These are phyloP conservation scores for Acridotheres tristis DNA, from an alignment of 2,797 vertebrate genomes.

Conservation along the genomic window DNA sequence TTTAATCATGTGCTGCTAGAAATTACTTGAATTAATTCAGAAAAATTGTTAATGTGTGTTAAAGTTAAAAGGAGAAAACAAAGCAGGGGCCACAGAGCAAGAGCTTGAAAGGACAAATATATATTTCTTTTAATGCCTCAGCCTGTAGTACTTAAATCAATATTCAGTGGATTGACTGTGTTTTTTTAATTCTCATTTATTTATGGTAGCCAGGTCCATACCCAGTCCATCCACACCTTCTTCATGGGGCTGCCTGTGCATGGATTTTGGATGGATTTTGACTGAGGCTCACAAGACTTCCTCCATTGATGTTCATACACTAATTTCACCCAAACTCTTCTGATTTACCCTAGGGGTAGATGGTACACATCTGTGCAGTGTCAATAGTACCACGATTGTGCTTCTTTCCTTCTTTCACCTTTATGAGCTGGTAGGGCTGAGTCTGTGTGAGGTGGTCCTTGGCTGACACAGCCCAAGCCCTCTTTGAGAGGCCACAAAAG, in stretches of 20 bases:
- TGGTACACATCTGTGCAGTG: rapidly evolving
- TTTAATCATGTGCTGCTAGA: neutral
- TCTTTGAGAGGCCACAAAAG: neutral
- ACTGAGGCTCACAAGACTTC: neutral
- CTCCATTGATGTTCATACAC: rapidly evolving
- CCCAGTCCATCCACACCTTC: neutral
- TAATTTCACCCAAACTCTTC: neutral
- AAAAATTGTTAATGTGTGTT: rapidly evolving
- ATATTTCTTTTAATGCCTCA: neutral
- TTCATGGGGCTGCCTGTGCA: rapidly evolving
- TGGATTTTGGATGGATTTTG: neutral
- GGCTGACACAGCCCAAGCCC: neutral
- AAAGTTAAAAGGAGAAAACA: neutral
- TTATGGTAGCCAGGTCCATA: neutral
- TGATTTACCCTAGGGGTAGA: neutral
- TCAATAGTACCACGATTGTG: rapidly evolving
- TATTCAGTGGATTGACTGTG: neutral
- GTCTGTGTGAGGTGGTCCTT: rapidly evolving
- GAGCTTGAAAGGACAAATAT: neutral
- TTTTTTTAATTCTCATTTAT: neutral
- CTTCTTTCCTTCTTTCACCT: neutral
- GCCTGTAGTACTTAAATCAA: neutral
- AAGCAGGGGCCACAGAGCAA: neutral
- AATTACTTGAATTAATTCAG: neutral
- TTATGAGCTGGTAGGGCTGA: neutral